These are phyloP conservation scores for Poecilobothrus nobilitatus DNA, from an alignment of 2,888 invertebrate genomes.

Conservation along the genomic window DNA sequence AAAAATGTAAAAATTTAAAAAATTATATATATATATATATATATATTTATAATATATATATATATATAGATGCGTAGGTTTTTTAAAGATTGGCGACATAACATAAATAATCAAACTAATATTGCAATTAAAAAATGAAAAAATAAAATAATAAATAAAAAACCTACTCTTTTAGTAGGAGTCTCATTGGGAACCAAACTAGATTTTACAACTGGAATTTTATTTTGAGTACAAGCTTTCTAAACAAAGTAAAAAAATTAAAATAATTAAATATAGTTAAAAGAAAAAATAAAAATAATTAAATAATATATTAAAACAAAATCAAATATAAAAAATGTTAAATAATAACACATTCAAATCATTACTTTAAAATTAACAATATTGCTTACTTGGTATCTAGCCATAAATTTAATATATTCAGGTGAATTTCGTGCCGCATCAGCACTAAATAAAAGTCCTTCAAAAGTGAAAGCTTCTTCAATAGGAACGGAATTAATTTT, in stretches of 20 bases:
- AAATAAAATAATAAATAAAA: neutral
- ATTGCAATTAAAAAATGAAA: neutral
- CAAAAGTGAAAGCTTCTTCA: conserved; percentile 25
- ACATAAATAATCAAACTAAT: too few relatives aligned
- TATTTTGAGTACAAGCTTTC: conserved; percentile 37
- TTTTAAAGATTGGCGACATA: neutral
- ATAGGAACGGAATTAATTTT: conserved; percentile 13
- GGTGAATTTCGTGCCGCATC: conserved; percentile 36
- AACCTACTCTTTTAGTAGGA: conserved; percentile 18
- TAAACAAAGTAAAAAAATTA: conserved; percentile 21
- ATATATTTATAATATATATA: neutral
- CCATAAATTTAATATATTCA: conserved; percentile 41
- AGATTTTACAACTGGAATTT: conserved; percentile 34
- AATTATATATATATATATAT: neutral
- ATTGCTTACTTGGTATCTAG: conserved; percentile 38
- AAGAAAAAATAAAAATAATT: neutral
- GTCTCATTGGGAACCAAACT: neutral
- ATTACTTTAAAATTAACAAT: neutral
- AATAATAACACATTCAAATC: neutral
- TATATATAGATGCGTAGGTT: too few relatives aligned
- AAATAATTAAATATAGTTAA: neutral
- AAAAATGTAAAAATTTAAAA: neutral
- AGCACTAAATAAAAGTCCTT: conserved; percentile 38
- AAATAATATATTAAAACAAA: neutral
- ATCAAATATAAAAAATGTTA: neutral